These are phyloP conservation scores for Scelioninae gen. 1 DNA, from an alignment of 2,888 invertebrate genomes.

Conservation along the genomic window DNA sequence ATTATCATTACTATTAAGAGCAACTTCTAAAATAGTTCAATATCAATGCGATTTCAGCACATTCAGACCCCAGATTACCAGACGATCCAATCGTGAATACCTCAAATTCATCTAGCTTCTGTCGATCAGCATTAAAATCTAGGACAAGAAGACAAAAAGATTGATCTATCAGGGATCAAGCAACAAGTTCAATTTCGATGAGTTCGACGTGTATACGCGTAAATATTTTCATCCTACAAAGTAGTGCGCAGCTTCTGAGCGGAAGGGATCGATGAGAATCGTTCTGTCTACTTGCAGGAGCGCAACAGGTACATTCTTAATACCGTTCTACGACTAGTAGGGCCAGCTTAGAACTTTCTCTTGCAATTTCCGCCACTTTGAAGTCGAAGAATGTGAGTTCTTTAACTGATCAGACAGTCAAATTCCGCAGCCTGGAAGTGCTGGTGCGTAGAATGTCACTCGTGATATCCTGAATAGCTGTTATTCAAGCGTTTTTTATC, in stretches of 20 bases:
- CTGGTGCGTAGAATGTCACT: conserved; percentile 33
- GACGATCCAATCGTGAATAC: neutral
- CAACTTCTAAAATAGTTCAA: no score
- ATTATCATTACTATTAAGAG: no score
- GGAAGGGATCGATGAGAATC: conserved; percentile 73
- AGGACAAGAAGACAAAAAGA: conserved; percentile 26
- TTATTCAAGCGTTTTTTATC: conserved; percentile 41
- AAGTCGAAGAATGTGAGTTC: conserved; percentile 55
- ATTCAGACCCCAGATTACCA: conserved; percentile 1
- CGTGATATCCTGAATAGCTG: conserved; percentile 27
- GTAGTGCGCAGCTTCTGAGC: conserved; percentile 69
- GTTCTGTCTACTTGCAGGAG: conserved; percentile 69
- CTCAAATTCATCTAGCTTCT: neutral
- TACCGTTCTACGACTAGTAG: conserved; percentile 71
- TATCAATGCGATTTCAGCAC: neutral
- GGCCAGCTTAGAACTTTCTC: conserved; percentile 58
- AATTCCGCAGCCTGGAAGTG: conserved; percentile 37
- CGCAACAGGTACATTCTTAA: conserved; percentile 78
- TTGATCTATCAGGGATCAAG: conserved; percentile 32
- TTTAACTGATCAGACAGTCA: conserved; percentile 52
- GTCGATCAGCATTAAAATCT: conserved; percentile 25
- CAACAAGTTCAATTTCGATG: conserved; percentile 70
- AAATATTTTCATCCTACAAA: conserved; percentile 75
- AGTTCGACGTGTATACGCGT: conserved; percentile 72
- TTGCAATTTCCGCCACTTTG: conserved; percentile 60